Percentiles rank a stretch among this genome's conserved stretches.
Conservation (phyloP, 2,797 vertebrate species). For the Bryconaethiops microstoma region DNA sequence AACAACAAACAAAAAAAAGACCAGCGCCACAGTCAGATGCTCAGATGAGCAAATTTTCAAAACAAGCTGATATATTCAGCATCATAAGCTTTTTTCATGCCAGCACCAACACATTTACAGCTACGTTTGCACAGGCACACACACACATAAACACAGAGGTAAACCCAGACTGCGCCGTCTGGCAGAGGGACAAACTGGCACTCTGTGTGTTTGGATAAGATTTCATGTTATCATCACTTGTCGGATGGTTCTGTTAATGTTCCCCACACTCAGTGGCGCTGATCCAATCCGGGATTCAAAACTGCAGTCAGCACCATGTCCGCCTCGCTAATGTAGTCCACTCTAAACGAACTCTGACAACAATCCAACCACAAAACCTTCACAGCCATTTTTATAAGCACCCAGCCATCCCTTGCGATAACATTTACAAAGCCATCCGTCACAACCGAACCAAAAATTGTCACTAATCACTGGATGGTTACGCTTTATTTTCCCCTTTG, state of each 20-base stretch:
- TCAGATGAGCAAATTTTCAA: neutral
- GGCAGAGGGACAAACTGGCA: constrained; percentile 35
- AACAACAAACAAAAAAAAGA: too few relatives aligned
- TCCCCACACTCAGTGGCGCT: constrained; percentile 14
- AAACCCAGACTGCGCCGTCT: constrained; percentile 20
- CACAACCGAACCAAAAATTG: neutral
- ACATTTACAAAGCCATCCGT: neutral
- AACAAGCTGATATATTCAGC: constrained; percentile 22
- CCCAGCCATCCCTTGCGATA: neutral
- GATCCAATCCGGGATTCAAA: constrained; percentile 42
- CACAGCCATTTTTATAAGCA: constrained; percentile 14
- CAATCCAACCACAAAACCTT: neutral
- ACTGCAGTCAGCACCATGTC: constrained; percentile 13
- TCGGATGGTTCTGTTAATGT: constrained; percentile 38
- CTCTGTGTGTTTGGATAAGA: constrained; percentile 51
- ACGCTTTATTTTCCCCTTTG: neutral
- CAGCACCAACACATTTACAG: constrained; percentile 5
- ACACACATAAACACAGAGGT: constrained; percentile 13
- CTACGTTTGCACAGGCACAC: neutral
- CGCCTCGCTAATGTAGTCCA: constrained; percentile 4
- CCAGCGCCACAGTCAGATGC: neutral
- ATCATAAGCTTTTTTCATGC: constrained; percentile 7
- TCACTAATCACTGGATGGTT: neutral
- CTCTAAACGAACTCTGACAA: constrained; percentile 17
- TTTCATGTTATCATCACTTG: constrained; percentile 33